Evolutionary conservation across 2,888 invertebrate species (phyloP).

Genomic region (Leucania comma): DNA sequence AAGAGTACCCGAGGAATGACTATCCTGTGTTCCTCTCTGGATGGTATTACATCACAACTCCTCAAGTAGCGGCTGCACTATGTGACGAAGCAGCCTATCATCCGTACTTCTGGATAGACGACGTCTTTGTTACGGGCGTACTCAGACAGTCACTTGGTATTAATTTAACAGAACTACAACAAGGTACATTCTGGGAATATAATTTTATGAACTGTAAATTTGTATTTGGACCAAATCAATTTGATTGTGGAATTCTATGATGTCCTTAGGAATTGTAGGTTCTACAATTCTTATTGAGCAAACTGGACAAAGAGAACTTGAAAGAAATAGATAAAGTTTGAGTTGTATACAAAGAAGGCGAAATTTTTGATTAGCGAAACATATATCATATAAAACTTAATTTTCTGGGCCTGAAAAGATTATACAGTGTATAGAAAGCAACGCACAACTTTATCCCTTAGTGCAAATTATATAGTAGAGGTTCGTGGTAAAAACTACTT

Average conservation of each 20-base stretch:
- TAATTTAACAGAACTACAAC: constrained; percentile 89
- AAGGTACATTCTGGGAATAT: constrained; percentile 92
- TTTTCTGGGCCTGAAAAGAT: constrained; percentile 29
- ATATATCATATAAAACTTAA: constrained; percentile 53
- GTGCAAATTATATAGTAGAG: too few relatives aligned
- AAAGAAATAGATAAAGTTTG: constrained; percentile 89
- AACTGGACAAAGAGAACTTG: constrained; percentile 88
- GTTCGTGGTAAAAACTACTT: too few relatives aligned
- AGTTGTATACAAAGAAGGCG: constrained; percentile 83
- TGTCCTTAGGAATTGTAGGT: constrained; percentile 90
- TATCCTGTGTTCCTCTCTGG: constrained; percentile 96
- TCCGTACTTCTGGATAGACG: constrained; percentile 97
- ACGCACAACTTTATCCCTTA: not conserved
- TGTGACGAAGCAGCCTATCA: constrained; percentile 88
- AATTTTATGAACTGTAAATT: constrained; percentile 93
- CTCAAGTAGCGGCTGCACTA: constrained; percentile 91
- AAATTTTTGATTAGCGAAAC: constrained; percentile 72
- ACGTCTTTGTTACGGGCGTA: constrained; percentile 96
- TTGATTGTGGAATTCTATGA: constrained; percentile 92
- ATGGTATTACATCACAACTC: constrained; percentile 95
- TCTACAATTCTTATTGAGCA: constrained; percentile 68
- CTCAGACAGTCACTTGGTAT: constrained; percentile 91
- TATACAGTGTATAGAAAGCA: not conserved
- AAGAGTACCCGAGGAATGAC: constrained; percentile 91
- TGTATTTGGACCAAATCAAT: constrained; percentile 94